A percentile compares a stretch with the other conserved stretches of the same genome.
Evolutionary conservation across 2,888 invertebrate genomes (phyloP).

Genomic region (Nipponacmea schrenckii): DNA sequence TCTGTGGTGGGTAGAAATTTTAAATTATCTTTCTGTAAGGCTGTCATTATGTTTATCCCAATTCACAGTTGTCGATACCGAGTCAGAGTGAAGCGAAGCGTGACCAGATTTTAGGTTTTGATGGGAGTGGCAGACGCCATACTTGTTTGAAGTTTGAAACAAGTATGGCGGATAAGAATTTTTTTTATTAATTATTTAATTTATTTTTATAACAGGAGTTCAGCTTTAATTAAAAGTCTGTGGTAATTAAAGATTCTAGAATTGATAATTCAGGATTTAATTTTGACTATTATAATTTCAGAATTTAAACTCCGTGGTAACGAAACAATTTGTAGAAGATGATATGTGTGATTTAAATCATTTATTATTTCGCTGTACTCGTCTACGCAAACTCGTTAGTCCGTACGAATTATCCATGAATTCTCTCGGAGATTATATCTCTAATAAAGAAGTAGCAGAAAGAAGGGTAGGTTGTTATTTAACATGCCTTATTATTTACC

Average conservation of each 20-base stretch:
- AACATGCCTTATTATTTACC: neutral
- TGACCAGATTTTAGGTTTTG: too few species aligned
- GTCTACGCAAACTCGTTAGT: slow-evolving; percentile 59
- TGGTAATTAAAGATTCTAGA: neutral
- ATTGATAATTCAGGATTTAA: too few species aligned
- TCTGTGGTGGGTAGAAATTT: slow-evolving; percentile 31
- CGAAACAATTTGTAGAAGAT: slow-evolving; percentile 42
- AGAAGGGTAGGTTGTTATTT: slow-evolving; percentile 44
- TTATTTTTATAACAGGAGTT: too few species aligned
- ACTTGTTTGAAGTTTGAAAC: too few species aligned
- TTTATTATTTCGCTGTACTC: slow-evolving; percentile 54
- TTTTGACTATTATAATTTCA: slow-evolving; percentile 15
- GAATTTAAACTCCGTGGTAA: slow-evolving; percentile 28
- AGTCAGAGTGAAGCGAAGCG: too few species aligned
- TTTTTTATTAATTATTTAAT: too few species aligned
- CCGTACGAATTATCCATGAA: slow-evolving; percentile 62
- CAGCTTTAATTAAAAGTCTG: too few species aligned
- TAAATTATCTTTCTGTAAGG: neutral
- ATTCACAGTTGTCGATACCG: too few species aligned
- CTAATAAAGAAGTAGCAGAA: slow-evolving; percentile 48
- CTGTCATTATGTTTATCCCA: too few species aligned
- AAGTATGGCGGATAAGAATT: too few species aligned
- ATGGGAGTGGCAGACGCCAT: too few species aligned
- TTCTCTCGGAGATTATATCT: slow-evolving; percentile 42
- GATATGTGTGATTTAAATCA: slow-evolving; percentile 44